These are phyloP conservation scores for Pampus argenteus DNA, from an alignment of 2,797 vertebrate species.

Conservation along the genomic window DNA sequence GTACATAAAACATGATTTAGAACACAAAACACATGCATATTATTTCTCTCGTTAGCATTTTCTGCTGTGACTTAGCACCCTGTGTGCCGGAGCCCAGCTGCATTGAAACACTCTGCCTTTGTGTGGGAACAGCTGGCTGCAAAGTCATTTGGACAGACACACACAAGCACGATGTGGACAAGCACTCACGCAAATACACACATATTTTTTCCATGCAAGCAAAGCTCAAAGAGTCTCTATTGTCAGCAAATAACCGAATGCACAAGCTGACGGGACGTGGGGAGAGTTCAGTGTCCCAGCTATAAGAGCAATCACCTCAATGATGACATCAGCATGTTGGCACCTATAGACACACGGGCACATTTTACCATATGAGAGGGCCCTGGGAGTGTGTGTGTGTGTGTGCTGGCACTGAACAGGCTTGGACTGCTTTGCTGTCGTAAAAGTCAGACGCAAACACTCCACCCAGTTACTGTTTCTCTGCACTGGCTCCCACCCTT, in stretches of 20 bases:
- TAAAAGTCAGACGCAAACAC: conserved; percentile 52
- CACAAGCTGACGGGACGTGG: conserved; percentile 41
- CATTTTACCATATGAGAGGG: conserved; percentile 36
- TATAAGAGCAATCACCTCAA: conserved; percentile 38
- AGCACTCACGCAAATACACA: conserved; percentile 21
- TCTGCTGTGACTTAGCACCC: conserved; percentile 34
- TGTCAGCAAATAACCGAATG: conserved; percentile 69
- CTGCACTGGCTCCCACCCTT: background rate
- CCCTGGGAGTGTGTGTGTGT: conserved; percentile 36
- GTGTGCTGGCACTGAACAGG: conserved; percentile 48
- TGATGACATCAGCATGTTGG: conserved; percentile 68
- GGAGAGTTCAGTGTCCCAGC: conserved; percentile 36
- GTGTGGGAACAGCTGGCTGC: conserved; percentile 80
- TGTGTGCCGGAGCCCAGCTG: conserved; percentile 57
- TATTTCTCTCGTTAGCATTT: conserved; percentile 45
- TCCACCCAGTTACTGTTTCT: conserved; percentile 53
- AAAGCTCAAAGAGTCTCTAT: conserved; percentile 57
- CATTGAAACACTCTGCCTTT: conserved; percentile 64
- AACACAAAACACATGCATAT: conserved; percentile 14
- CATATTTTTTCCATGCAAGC: conserved; percentile 48
- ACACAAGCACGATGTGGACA: conserved; percentile 24
- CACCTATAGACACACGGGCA: conserved; percentile 26
- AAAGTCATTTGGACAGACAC: conserved; percentile 67
- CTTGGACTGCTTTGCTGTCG: conserved; percentile 31
- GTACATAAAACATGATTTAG: conserved; percentile 39